Percentiles rank a stretch among this genome's conserved stretches.
Evolutionary conservation across 2,113 vertebrate species (phyloP).

Genomic region (Paracanthobrama guichenoti): DNA sequence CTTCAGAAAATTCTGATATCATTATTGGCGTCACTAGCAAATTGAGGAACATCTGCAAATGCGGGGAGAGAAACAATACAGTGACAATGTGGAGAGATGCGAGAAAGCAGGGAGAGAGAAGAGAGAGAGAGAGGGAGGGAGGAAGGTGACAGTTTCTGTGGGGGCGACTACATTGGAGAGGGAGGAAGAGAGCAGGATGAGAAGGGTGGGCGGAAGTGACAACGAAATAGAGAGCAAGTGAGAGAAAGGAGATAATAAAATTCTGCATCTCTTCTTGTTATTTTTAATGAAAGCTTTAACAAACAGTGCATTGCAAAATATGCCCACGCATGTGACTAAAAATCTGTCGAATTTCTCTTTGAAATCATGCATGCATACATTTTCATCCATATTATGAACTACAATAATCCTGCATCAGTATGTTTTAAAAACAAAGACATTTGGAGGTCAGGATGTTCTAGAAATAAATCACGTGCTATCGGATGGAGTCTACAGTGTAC

Average conservation of each 20-base stretch:
- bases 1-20: constrained; percentile 32
- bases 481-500: no score
- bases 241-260: constrained; percentile 29
- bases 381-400: background rate
- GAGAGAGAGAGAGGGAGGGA: constrained; percentile 15
- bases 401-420: background rate
- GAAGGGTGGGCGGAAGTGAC: constrained; percentile 50
- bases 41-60: constrained; percentile 17
- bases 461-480: background rate
- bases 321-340: constrained; percentile 13
- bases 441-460: background rate
- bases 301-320: background rate
- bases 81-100: constrained; percentile 24
- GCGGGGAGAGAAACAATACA: constrained; percentile 23
- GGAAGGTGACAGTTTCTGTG: constrained; percentile 42
- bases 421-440: background rate
- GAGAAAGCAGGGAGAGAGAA: constrained; percentile 21
- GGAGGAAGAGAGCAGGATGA: constrained; percentile 41
- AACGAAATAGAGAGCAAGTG: constrained; percentile 34
- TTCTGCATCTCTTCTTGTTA: constrained; percentile 30
- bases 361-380: background rate
- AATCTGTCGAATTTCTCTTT: background rate
- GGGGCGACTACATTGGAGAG: constrained; percentile 38
- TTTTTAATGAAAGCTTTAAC: constrained; percentile 29
- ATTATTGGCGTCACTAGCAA: background rate